These are phyloP conservation scores for Yponomeuta malinellus DNA, from an alignment of 2,888 invertebrate genomes.

Conservation along the genomic window DNA sequence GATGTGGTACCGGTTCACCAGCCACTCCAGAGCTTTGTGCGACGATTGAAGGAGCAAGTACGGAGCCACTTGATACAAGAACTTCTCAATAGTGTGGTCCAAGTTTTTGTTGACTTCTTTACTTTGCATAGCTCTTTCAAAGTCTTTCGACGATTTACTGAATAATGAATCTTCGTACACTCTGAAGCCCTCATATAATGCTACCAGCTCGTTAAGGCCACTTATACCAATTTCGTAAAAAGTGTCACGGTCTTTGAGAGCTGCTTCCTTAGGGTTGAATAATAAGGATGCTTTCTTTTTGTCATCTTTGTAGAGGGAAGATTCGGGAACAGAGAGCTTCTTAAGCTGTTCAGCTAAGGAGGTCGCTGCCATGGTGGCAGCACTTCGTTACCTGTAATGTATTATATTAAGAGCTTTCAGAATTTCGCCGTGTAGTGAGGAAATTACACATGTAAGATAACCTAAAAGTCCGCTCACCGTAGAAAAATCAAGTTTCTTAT, in stretches of 20 bases:
- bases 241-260: conserved; percentile 87
- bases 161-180: conserved; percentile 87
- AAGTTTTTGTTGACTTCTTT: conserved; percentile 84
- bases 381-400: conserved; percentile 15
- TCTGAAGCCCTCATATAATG: conserved; percentile 82
- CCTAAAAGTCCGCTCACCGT: neutral
- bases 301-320: conserved; percentile 78
- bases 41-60: conserved; percentile 89
- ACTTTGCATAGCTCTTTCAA: conserved; percentile 88
- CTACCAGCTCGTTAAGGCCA: conserved; percentile 89
- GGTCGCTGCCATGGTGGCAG: conserved; percentile 60
- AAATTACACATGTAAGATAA: neutral
- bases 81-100: conserved; percentile 84
- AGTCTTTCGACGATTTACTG: conserved; percentile 81
- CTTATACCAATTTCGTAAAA: conserved; percentile 90
- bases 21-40: conserved; percentile 96
- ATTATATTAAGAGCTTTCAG: neutral
- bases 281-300: conserved; percentile 87
- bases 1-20: conserved; percentile 91
- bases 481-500: no score
- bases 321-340: conserved; percentile 85
- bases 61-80: conserved; percentile 88
- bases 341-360: conserved; percentile 87
- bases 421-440: neutral
- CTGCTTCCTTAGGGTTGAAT: conserved; percentile 93